These are phyloP conservation scores for Gavialis gangeticus DNA, from an alignment of 2,113 vertebrate species.

Conservation along the genomic window DNA sequence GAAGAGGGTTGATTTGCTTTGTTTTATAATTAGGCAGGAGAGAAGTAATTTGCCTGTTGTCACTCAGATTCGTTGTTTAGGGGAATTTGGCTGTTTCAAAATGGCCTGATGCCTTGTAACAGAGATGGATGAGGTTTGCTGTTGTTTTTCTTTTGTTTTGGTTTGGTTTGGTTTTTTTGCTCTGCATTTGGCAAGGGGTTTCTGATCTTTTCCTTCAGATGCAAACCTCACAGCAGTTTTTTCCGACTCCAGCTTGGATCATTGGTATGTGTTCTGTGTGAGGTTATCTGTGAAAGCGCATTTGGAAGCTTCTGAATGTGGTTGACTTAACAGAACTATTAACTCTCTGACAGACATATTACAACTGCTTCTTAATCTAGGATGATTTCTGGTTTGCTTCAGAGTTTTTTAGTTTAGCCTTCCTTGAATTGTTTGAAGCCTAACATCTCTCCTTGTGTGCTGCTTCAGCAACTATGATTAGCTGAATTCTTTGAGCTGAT, in stretches of 20 bases:
- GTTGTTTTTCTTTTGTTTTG: no score
- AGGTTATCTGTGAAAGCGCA: neutral
- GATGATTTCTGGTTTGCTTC: neutral
- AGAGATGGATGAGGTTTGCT: neutral
- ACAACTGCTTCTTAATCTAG: neutral
- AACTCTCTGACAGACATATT: neutral
- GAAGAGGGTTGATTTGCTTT: neutral
- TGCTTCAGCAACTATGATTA: neutral
- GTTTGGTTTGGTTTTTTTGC: neutral
- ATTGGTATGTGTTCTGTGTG: neutral
- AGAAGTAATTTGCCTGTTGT: no score
- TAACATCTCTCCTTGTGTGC: neutral
- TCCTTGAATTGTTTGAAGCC: neutral
- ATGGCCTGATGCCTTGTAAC: neutral
- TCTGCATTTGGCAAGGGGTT: neutral
- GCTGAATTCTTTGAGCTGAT: neutral
- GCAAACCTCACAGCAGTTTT: neutral
- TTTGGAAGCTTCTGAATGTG: neutral
- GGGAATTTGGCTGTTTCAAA: neutral
- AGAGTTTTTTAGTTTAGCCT: neutral
- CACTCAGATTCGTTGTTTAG: no score
- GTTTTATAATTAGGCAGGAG: no score
- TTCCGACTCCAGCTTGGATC: neutral
- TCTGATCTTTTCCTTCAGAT: neutral
- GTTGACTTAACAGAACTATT: neutral